A percentile compares a stretch with the other conserved stretches of the same genome.
Evolutionary conservation across 2,888 invertebrate genomes (phyloP).

Genomic region (Agriopis aurantiaria): DNA sequence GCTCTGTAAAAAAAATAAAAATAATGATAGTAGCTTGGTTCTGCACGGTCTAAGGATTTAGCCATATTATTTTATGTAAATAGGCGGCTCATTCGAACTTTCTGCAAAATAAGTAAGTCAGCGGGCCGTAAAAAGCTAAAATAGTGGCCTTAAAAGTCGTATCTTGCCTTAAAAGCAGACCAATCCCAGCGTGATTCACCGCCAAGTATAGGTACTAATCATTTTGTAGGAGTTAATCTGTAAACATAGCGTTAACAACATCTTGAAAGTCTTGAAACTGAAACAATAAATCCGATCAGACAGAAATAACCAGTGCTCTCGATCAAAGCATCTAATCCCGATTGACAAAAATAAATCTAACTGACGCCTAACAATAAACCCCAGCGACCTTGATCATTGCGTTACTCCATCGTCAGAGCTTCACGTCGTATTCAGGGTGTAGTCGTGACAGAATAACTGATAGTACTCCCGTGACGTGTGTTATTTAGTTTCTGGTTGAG

Average conservation of each 20-base stretch:
- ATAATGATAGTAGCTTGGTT: too few species aligned
- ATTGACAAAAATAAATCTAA: constrained; percentile 27
- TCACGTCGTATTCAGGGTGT: constrained; percentile 18
- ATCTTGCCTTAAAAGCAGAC: too few species aligned
- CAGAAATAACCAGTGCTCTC: constrained; percentile 15
- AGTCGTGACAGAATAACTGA: constrained; percentile 28
- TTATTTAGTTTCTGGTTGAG: constrained; percentile 11
- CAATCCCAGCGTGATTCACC: too few species aligned
- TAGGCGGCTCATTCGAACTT: too few species aligned
- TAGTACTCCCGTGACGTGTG: constrained; percentile 46
- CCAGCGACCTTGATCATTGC: constrained; percentile 38
- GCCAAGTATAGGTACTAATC: too few species aligned
- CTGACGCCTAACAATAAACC: constrained; percentile 16
- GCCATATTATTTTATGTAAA: too few species aligned
- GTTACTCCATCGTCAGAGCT: constrained; percentile 26
- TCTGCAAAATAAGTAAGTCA: too few species aligned
- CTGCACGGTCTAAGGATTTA: too few species aligned
- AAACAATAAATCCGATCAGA: constrained; percentile 2
- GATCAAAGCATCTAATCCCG: constrained; percentile 21
- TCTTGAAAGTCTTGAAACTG: not conserved
- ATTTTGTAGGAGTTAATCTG: not conserved
- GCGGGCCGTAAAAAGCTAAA: too few species aligned
- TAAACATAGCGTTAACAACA: not conserved
- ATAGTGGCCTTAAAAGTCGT: too few species aligned
- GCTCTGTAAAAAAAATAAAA: too few species aligned